These are phyloP conservation scores for Anarsia innoxiella DNA, from an alignment of 2,888 invertebrate species.

Conservation along the genomic window DNA sequence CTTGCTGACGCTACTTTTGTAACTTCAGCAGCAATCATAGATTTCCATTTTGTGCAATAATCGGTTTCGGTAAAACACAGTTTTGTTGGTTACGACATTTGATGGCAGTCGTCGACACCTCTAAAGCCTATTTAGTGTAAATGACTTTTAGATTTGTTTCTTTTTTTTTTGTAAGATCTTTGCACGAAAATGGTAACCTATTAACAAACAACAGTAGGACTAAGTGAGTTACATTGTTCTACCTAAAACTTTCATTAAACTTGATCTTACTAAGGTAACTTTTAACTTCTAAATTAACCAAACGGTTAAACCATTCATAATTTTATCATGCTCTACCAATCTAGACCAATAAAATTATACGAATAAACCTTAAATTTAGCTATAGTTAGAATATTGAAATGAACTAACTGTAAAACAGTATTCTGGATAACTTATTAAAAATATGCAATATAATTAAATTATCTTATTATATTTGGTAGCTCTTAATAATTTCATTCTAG, in stretches of 20 bases:
- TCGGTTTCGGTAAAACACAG: no score
- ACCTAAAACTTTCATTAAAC: conserved; percentile 34
- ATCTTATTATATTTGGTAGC: conserved; percentile 8
- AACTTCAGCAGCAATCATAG: no score
- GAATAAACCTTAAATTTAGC: conserved; percentile 36
- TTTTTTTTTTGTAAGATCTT: no score
- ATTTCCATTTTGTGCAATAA: no score
- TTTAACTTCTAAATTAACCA: conserved; percentile 50
- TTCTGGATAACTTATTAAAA: conserved; percentile 74
- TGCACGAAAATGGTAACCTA: no score
- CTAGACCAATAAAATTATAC: conserved; percentile 40
- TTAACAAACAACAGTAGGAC: conserved; percentile 40
- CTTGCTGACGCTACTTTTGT: conserved; percentile 26
- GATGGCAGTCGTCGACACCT: no score
- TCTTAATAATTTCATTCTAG: conserved; percentile 21
- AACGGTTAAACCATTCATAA: conserved; percentile 51
- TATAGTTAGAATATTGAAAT: conserved; percentile 24
- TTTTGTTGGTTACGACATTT: no score
- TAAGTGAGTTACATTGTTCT: conserved; percentile 41
- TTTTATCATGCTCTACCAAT: conserved; percentile 31
- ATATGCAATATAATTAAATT: conserved; percentile 22
- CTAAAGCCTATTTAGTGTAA: no score
- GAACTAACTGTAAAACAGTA: conserved; percentile 44
- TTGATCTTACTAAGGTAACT: conserved; percentile 39
- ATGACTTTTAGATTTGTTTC: no score